These are phyloP conservation scores for Drosophila tripunctata DNA, from an alignment of 2,888 invertebrate genomes.

Conservation along the genomic window DNA sequence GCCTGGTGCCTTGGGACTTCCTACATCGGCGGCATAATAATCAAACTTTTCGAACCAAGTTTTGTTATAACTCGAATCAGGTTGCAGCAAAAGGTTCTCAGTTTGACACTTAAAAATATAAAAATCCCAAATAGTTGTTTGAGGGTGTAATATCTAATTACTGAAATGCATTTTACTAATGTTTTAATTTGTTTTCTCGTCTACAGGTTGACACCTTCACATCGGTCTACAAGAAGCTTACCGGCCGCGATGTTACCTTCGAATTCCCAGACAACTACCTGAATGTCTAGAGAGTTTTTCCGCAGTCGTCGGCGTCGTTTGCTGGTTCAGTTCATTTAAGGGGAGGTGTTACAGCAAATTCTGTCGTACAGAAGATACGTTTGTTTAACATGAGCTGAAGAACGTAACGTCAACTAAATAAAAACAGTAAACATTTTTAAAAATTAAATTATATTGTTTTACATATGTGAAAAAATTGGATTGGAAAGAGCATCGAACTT, in stretches of 20 bases:
- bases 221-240: constrained; percentile 99
- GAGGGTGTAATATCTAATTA: no score
- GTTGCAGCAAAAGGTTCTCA: constrained; percentile 27
- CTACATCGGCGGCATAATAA: constrained; percentile 77
- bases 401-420: constrained; percentile 70
- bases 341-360: constrained; percentile 50
- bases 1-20: constrained; percentile 77
- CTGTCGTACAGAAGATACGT: constrained; percentile 76
- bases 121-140: no score
- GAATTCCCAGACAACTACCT: constrained; percentile 99
- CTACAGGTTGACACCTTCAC: constrained; percentile 98
- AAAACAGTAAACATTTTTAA: constrained; percentile 75
- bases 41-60: constrained; percentile 14
- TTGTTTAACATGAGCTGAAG: constrained; percentile 62
- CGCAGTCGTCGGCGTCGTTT: constrained; percentile 31
- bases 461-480: constrained; percentile 2
- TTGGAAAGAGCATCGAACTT: constrained; percentile 15
- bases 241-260: constrained; percentile 99
- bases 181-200: constrained; percentile 27
- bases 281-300: constrained; percentile 85
- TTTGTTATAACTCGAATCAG: constrained; percentile 23
- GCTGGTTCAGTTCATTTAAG: constrained; percentile 55
- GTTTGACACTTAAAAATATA: no score
- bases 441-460: constrained; percentile 48
- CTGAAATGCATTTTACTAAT: constrained; percentile 16